These are phyloP conservation scores for Ormyrus pomaceus DNA, from an alignment of 2,888 invertebrate genomes.

Conservation along the genomic window DNA sequence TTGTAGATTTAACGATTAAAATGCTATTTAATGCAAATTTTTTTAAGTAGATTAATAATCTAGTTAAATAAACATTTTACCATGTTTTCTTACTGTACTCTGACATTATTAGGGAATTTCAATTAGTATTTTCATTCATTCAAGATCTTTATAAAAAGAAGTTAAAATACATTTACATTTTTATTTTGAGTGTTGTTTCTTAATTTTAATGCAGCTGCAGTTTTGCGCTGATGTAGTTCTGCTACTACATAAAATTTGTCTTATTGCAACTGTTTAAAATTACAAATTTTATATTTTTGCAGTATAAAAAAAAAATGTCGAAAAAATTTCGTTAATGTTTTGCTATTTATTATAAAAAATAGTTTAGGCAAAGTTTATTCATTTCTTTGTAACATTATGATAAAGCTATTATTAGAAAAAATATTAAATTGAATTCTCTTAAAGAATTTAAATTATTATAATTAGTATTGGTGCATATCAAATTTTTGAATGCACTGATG, in stretches of 20 bases:
- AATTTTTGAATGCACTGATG: not conserved
- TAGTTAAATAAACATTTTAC: too few species aligned
- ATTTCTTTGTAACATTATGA: not conserved
- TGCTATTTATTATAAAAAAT: not conserved
- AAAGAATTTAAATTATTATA: not conserved
- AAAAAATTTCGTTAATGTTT: conserved; percentile 27
- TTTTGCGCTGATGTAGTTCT: conserved; percentile 2
- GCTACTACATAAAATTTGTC: conserved; percentile 8
- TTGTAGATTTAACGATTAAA: conserved; percentile 25
- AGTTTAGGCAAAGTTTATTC: not conserved
- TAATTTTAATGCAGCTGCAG: conserved; percentile 16
- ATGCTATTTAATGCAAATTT: not conserved
- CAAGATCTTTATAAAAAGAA: not conserved
- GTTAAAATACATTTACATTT: too few species aligned
- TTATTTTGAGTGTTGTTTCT: too few species aligned
- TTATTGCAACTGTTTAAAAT: conserved; percentile 22
- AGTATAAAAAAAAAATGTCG: conserved; percentile 22
- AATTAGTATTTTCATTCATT: too few species aligned
- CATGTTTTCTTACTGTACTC: too few species aligned
- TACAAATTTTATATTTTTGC: conserved; percentile 38
- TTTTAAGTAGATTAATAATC: too few species aligned
- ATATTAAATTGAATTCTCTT: not conserved
- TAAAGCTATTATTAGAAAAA: not conserved
- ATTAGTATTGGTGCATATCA: not conserved
- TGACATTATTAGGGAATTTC: too few species aligned